Evolutionary conservation across 2,888 invertebrate species (phyloP), one percentile per base, ranked within the genome.

Genomic region (Poecilus cupreus): DNA sequence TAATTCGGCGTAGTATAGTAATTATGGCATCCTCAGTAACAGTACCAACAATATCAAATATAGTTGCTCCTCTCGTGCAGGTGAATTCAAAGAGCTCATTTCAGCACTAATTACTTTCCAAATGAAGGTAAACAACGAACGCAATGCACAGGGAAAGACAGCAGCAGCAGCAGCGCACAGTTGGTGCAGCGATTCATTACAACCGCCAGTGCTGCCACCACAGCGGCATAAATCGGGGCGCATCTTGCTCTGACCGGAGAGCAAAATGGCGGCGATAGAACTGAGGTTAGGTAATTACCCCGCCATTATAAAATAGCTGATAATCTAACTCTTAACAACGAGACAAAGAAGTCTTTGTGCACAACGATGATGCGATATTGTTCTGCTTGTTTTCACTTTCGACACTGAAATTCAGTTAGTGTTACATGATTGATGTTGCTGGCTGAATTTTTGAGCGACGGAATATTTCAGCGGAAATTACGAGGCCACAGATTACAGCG

Each of bases 321-420:
- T 70, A 79, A 79, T 79, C 79, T 79, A 79, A 79, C 79, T 79
- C 79, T 70, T 68, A 70, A 70, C 79, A 68, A 43, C 79, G 70
- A 68, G 60, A 79, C 79, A 79, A 70, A 68, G 70, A 68, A 37
- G 39, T 3, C 76, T 39, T 54, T 76, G 76, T 57, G 57, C 11
- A 3, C 39, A 16, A 18, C 8, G 64, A 37, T 68, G 64, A 74
- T 74, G 26, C 43, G 49, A 51, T 51, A 32, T 74, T 51, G 26
- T 74, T 49, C 74, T 46, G 16, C 74, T 43, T 51, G 37, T 68
- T 37, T 76, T 54, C 78, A 64, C 49, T 79, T 68, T 79, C 79
- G 70, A 68, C 70, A 43, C 26, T 26, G 51, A 79, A 79, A 70
- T 79, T 79, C 79, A 32, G 37, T 78, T 18, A 51, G 39, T 64